Conservation (phyloP, 2,113 vertebrate genomes). For the Chroicocephalus ridibundus region DNA sequence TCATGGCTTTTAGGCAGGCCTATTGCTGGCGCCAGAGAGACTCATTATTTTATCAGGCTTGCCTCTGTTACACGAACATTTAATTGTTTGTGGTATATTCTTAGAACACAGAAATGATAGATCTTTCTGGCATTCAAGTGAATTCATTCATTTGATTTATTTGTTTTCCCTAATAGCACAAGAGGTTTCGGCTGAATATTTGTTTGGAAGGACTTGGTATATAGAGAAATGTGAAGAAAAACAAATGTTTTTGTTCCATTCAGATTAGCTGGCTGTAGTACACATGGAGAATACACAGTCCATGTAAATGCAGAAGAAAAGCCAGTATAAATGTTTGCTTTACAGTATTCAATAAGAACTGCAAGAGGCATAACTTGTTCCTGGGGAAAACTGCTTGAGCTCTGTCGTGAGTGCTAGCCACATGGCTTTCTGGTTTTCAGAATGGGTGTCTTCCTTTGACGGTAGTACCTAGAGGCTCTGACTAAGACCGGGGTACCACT, state of each 20-base stretch:
- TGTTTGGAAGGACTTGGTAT: slow-evolving; percentile 16
- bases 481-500: neutral
- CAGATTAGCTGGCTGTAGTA: slow-evolving; percentile 1
- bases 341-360: neutral
- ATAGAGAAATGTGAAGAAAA: slow-evolving; percentile 46
- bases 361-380: slow-evolving; percentile 12
- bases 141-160: slow-evolving; percentile 60
- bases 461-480: neutral
- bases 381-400: neutral
- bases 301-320: slow-evolving; percentile 19
- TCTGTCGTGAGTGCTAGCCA: neutral
- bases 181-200: slow-evolving; percentile 30
- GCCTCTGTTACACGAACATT: slow-evolving; percentile 16
- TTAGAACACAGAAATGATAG: slow-evolving; percentile 52
- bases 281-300: neutral
- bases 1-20: slow-evolving; percentile 34
- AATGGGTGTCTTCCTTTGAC: neutral
- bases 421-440: neutral
- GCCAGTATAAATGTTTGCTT: slow-evolving; percentile 60
- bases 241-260: slow-evolving; percentile 39
- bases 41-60: slow-evolving; percentile 56
- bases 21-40: slow-evolving; percentile 45
- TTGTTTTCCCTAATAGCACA: slow-evolving; percentile 43
- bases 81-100: slow-evolving; percentile 61
- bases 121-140: slow-evolving; percentile 28